Percentiles rank a stretch among this genome's conserved stretches.
phyloP scores from a whole-genome alignment of 2,888 invertebrate species.

The Protonemura montana region DNA sequence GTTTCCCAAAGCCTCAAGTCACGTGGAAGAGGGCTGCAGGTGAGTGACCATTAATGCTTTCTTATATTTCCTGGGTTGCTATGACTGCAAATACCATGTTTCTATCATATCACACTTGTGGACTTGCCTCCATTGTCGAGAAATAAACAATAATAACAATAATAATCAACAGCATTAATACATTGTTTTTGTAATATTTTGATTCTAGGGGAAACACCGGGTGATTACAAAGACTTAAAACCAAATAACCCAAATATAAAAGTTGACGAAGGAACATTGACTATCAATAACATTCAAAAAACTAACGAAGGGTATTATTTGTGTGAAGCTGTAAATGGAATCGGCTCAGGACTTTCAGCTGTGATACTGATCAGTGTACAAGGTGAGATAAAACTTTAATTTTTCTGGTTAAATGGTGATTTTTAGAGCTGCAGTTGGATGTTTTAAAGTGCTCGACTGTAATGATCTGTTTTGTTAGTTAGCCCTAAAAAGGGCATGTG shows the following conservation, averaged over 20 bases:
- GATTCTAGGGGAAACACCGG: conserved; percentile 81
- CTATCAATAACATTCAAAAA: conserved; percentile 90
- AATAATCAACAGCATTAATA: not conserved
- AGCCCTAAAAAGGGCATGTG: no score
- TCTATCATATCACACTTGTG: no score
- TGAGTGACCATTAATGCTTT: conserved; percentile 58
- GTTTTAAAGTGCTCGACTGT: no score
- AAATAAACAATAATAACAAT: no score
- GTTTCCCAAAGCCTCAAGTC: conserved; percentile 92
- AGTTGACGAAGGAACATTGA: conserved; percentile 92
- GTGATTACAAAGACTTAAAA: conserved; percentile 92
- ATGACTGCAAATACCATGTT: conserved; percentile 39
- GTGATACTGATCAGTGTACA: conserved; percentile 93
- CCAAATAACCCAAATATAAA: conserved; percentile 89
- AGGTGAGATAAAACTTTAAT: conserved; percentile 65
- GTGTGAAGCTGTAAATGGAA: conserved; percentile 95
- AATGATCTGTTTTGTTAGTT: no score
- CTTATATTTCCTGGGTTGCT: not conserved
- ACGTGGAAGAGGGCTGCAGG: conserved; percentile 97
- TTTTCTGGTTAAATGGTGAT: no score
- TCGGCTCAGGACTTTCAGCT: conserved; percentile 93
- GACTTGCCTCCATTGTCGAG: no score
- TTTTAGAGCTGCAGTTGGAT: no score
- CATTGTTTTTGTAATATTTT: conserved; percentile 41
- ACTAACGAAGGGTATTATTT: conserved; percentile 94